phyloP scores from a whole-genome alignment of 2,113 vertebrate genomes.

The Anarrhichthys ocellatus region DNA sequence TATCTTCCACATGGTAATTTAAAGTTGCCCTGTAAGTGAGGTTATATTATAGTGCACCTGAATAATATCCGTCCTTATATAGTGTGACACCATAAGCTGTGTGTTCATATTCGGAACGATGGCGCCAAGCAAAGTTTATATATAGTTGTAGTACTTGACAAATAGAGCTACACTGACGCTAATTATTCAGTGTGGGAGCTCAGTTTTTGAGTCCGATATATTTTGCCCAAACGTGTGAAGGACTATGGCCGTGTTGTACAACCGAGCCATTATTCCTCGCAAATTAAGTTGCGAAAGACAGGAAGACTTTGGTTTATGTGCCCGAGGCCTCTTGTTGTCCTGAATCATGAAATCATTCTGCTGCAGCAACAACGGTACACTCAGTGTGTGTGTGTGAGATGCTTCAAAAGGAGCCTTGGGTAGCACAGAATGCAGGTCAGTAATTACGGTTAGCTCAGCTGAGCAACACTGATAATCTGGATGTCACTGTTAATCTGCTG shows the following conservation, averaged over 20 bases:
- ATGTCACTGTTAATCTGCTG: slow-evolving; percentile 70
- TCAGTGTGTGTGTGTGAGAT: slow-evolving; percentile 13
- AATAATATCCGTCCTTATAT: slow-evolving; percentile 3
- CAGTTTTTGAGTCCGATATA: slow-evolving; percentile 43
- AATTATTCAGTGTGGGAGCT: slow-evolving; percentile 32
- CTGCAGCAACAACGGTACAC: slow-evolving; percentile 53
- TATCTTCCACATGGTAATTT: neutral
- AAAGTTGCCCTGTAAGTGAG: neutral
- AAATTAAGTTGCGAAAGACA: slow-evolving; percentile 69
- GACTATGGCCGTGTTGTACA: slow-evolving; percentile 36
- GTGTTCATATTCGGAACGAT: slow-evolving; percentile 18
- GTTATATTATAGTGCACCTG: neutral
- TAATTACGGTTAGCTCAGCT: slow-evolving; percentile 72
- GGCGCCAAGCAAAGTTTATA: slow-evolving; percentile 9
- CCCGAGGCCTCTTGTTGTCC: slow-evolving; percentile 80
- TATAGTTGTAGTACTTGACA: slow-evolving; percentile 43
- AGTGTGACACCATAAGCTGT: neutral
- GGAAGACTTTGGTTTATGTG: slow-evolving; percentile 68
- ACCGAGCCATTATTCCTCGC: slow-evolving; percentile 60
- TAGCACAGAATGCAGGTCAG: slow-evolving; percentile 68
- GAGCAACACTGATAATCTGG: slow-evolving; percentile 68
- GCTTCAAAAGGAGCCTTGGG: slow-evolving; percentile 62
- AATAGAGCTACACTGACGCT: slow-evolving; percentile 16
- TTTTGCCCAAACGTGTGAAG: slow-evolving; percentile 41
- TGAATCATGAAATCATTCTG: slow-evolving; percentile 78